These are phyloP conservation scores for Bucco capensis DNA, from an alignment of 2,113 vertebrate genomes.

Conservation along the genomic window DNA sequence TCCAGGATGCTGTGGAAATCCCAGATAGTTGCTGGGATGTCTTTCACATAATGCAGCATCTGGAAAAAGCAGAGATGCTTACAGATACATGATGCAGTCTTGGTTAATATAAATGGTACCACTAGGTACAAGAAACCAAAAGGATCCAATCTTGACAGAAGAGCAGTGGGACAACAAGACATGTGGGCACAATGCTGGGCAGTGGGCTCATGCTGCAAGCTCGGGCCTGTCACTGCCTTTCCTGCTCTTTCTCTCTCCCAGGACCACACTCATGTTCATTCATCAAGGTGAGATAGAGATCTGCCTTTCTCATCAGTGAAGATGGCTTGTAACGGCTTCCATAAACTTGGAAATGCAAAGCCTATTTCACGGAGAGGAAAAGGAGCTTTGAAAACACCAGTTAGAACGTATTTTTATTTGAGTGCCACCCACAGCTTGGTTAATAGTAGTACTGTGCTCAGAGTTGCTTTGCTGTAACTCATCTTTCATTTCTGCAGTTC, in stretches of 20 bases:
- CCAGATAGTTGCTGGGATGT: slow-evolving; percentile 76
- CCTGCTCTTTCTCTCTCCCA: neutral
- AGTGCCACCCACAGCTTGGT: slow-evolving; percentile 23
- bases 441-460: slow-evolving; percentile 32
- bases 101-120: neutral
- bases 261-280: neutral
- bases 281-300: neutral
- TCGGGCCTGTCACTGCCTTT: neutral
- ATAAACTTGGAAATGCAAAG: neutral
- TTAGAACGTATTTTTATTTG: slow-evolving; percentile 9
- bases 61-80: slow-evolving; percentile 24
- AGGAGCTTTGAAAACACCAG: neutral
- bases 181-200: fast-evolving
- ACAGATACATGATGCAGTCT: neutral
- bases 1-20: slow-evolving; percentile 86
- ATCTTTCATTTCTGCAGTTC: slow-evolving; percentile 39
- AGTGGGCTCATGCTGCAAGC: neutral
- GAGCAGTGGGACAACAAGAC: neutral
- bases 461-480: slow-evolving; percentile 1
- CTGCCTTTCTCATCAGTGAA: neutral
- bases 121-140: neutral
- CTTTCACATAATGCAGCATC: slow-evolving; percentile 90
- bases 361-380: neutral
- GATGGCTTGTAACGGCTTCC: neutral
- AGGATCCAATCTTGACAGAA: neutral